Conservation (phyloP, 1,140 invertebrate genomes). For the Tetramorium simillimum region DNA sequence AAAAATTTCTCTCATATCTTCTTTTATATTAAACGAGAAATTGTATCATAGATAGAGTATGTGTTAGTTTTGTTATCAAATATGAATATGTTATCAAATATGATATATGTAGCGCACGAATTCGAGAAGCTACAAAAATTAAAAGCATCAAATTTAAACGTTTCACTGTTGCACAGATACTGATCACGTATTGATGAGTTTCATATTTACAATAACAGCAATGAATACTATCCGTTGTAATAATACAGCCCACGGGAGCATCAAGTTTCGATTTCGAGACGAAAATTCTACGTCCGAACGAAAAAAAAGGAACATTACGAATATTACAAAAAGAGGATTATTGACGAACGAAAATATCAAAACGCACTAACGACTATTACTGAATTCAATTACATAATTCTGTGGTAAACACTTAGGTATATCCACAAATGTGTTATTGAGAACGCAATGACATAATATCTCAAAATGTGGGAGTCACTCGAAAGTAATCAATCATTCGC, state of each 20-base stretch:
- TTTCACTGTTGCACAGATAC: not conserved
- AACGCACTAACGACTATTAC: not conserved
- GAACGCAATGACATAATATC: not conserved
- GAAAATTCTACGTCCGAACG: not conserved
- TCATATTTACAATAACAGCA: not conserved
- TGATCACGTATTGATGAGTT: not conserved
- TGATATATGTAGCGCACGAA: not conserved
- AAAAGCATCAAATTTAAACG: not conserved
- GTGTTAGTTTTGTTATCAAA: not conserved
- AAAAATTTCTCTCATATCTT: not conserved
- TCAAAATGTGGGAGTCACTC: not conserved
- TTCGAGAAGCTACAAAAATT: not conserved
- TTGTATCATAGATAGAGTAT: not conserved
- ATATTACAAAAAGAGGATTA: not conserved
- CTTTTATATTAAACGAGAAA: not conserved
- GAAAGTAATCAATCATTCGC: slow-evolving; percentile 1
- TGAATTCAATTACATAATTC: not conserved
- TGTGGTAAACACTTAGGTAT: too few relatives aligned
- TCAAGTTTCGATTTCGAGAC: not conserved
- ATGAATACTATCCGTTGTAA: not conserved
- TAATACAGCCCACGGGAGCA: not conserved
- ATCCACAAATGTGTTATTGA: not conserved
- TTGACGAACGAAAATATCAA: not conserved
- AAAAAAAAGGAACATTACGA: not conserved
- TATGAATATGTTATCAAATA: too few relatives aligned